Evolutionary conservation across 2,888 invertebrate species (phyloP).

Genomic region (Pristionchus arcanus): DNA sequence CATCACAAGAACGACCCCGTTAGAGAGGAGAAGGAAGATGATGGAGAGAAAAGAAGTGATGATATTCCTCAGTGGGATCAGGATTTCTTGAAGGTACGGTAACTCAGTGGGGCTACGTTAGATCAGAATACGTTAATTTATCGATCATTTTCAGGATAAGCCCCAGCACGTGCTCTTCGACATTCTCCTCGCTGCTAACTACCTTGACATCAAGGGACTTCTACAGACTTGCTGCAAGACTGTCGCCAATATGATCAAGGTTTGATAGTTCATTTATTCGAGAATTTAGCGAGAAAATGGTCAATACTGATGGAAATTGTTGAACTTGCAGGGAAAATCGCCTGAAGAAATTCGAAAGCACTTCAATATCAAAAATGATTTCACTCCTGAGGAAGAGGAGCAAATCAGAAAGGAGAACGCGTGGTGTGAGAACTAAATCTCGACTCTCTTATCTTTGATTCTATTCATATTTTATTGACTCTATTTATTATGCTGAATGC

Average conservation of each 20-base stretch:
- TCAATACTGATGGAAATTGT: background rate
- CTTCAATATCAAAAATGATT: background rate
- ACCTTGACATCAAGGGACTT: conserved; percentile 6
- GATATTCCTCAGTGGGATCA: conserved; percentile 6
- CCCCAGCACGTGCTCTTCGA: background rate
- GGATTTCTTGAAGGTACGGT: background rate
- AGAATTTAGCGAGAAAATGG: background rate
- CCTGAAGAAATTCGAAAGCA: background rate
- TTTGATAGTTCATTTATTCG: background rate
- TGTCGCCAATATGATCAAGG: conserved; percentile 40
- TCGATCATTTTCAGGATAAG: background rate
- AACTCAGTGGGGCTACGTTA: background rate
- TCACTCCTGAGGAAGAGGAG: conserved; percentile 16
- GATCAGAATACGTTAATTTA: background rate
- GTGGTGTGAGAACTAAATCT: conserved; percentile 12
- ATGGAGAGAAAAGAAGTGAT: background rate
- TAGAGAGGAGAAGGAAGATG: background rate
- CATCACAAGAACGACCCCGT: conserved; percentile 44
- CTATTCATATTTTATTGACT: too few relatives aligned
- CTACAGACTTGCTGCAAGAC: conserved; percentile 10
- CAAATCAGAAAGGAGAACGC: conserved; percentile 20
- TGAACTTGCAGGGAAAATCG: conserved; percentile 5
- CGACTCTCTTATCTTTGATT: too few relatives aligned
- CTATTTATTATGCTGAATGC: too few relatives aligned
- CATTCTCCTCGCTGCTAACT: background rate